These are phyloP conservation scores for Clarias batrachus DNA, from an alignment of 2,113 vertebrate species.

Conservation along the genomic window DNA sequence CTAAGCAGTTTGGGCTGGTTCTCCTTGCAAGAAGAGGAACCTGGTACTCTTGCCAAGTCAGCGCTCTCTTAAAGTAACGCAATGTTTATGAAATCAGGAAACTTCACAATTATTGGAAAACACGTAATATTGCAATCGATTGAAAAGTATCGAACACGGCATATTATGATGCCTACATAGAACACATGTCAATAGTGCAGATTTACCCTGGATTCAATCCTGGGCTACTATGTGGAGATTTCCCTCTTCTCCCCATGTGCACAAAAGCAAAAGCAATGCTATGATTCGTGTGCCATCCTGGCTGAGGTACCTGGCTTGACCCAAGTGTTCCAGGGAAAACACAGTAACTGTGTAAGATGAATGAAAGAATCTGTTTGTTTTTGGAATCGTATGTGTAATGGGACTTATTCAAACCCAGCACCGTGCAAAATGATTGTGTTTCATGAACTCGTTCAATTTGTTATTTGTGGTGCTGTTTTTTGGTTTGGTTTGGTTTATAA, in stretches of 20 bases:
- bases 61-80: neutral
- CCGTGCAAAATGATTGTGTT: neutral
- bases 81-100: slow-evolving; percentile 1
- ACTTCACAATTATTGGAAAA: neutral
- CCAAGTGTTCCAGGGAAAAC: neutral
- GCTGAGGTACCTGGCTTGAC: neutral
- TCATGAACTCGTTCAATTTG: neutral
- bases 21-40: slow-evolving; percentile 9
- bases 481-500: neutral
- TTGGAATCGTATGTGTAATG: neutral
- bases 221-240: neutral
- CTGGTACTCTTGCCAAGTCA: neutral
- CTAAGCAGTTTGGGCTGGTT: slow-evolving; percentile 5
- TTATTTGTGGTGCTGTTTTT: neutral
- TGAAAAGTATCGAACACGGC: neutral
- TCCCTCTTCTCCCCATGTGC: neutral
- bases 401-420: neutral
- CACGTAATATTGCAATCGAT: neutral
- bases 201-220: neutral
- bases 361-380: neutral
- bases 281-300: neutral
- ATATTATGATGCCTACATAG: neutral
- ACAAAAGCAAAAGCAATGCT: no score
- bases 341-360: neutral
- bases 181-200: neutral